Conservation (phyloP, 2,888 invertebrate genomes). For the Drosophila kokeensis region DNA sequence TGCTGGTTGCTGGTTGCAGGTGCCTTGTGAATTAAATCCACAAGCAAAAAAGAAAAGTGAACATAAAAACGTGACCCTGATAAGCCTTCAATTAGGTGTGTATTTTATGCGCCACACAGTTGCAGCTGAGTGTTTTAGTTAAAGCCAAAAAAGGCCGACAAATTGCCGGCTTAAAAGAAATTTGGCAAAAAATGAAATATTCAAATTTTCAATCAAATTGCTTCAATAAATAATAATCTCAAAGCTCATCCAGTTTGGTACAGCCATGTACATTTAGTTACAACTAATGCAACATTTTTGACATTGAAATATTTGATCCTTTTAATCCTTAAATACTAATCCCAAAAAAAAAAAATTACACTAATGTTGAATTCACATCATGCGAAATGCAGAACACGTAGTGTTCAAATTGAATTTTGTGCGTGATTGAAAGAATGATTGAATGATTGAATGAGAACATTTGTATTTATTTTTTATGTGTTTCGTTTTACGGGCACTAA, state of each 20-base stretch:
- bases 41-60: conserved; percentile 12
- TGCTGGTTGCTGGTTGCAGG: not conserved
- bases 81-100: conserved; percentile 53
- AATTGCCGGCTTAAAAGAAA: not conserved
- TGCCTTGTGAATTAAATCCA: not conserved
- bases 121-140: not conserved
- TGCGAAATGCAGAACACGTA: conserved; percentile 1
- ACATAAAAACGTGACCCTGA: conserved; percentile 34
- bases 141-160: not conserved
- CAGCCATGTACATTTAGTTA: not conserved
- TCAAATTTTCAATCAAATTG: not conserved
- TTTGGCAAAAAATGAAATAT: not conserved
- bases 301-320: conserved; percentile 3
- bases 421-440: not conserved
- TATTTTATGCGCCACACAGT: conserved; percentile 18
- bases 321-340: not conserved
- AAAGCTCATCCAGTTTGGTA: not conserved
- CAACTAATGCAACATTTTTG: not conserved
- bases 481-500: conserved; percentile 33
- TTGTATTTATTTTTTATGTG: conserved; percentile 13
- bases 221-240: not conserved
- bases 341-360: not conserved
- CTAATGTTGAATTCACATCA: conserved; percentile 10
- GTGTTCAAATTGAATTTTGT: conserved; percentile 1
- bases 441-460: not conserved